Conservation (phyloP, 2,113 vertebrate genomes). For the Coreoperca whiteheadi region DNA sequence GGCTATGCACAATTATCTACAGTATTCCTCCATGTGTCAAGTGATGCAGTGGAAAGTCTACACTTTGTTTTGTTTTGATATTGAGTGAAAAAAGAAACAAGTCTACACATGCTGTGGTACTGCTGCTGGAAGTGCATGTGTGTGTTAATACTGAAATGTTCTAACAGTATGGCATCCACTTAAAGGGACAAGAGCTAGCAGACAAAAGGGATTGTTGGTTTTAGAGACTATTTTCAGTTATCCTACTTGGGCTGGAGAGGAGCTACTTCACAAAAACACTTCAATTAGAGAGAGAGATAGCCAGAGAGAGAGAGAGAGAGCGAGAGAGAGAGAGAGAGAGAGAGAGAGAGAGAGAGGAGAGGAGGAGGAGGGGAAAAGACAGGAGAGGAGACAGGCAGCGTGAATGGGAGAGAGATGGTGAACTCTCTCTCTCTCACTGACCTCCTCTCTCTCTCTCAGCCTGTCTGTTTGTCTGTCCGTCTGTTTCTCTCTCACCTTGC, state of each 20-base stretch:
- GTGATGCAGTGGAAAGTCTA: conserved; percentile 14
- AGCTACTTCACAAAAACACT: conserved; percentile 98
- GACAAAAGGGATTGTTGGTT: conserved; percentile 84
- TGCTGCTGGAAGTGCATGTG: conserved; percentile 9
- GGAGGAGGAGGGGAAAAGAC: conserved; percentile 32
- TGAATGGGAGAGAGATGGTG: conserved; percentile 72
- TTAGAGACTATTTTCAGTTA: conserved; percentile 94
- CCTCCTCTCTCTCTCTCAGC: conserved; percentile 60
- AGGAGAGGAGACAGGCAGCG: conserved; percentile 50
- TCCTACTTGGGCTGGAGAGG: conserved; percentile 90
- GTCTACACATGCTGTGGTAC: background rate
- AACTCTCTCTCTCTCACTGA: conserved; percentile 69
- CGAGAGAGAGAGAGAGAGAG: conserved; percentile 72
- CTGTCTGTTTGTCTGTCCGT: conserved; percentile 67
- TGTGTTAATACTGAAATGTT: conserved; percentile 69
- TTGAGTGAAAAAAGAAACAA: conserved; percentile 15
- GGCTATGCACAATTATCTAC: background rate
- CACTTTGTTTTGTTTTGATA: conserved; percentile 30
- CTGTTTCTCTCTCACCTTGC: conserved; percentile 79
- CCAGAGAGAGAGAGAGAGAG: conserved; percentile 38
- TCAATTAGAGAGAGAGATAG: conserved; percentile 89
- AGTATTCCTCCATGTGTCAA: conserved; percentile 6
- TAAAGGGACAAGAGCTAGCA: conserved; percentile 74
- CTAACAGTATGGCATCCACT: conserved; percentile 74
- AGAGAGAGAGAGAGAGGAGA: conserved; percentile 20